Evolutionary conservation across 2,797 vertebrate genomes (phyloP), one percentile per base, ranked within the genome.

Genomic region (Salarias fasciatus): DNA sequence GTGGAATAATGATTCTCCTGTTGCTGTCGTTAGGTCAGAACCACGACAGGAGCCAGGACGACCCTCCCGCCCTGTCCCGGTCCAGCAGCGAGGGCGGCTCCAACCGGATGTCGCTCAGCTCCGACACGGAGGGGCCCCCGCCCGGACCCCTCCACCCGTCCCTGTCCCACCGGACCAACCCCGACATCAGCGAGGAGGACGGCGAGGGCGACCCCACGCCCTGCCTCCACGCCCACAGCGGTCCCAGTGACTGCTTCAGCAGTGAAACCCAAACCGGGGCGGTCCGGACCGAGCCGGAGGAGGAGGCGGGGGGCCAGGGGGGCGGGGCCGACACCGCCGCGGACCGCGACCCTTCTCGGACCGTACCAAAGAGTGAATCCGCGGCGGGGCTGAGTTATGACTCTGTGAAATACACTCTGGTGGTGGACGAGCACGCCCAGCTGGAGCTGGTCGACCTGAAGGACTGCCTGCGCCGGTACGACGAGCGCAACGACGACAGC

Each of bases 101-200:
- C 80, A 98, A 96, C 88, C 94, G 97, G 71, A 99, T 99, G 98
- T 99, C 97, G 0, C 92, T 98, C 78, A 96, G 97, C 86, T 99
- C 98, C 0, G 98, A 99, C 67, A 92, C 94, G 0, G 98, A 99
- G 88, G 95, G 96, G 56, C 94, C 94, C 10, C 94, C 90, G 1
- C 82, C 87, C 0, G 88, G 80, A 24, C 87, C 89, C 8, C 75
- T 92, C 0, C 80, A 94, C 51, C 90, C 95, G 0, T 80, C 91
- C 11, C 51, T 93, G 1, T 86, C 86, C 6, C 92, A 93, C 61
- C 89, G 91, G 70, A 92, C 91, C 6, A 97, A 98, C 79, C 94
- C 96, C 41, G 97, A 94, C 73, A 99, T 99, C 89, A 96, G 94
- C 0, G 97, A 99, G 81, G 97, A 98, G 79, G 97, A 98, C 0